These are phyloP conservation scores for Okamejei kenojei DNA, from an alignment of 2,797 vertebrate species.

Conservation along the genomic window DNA sequence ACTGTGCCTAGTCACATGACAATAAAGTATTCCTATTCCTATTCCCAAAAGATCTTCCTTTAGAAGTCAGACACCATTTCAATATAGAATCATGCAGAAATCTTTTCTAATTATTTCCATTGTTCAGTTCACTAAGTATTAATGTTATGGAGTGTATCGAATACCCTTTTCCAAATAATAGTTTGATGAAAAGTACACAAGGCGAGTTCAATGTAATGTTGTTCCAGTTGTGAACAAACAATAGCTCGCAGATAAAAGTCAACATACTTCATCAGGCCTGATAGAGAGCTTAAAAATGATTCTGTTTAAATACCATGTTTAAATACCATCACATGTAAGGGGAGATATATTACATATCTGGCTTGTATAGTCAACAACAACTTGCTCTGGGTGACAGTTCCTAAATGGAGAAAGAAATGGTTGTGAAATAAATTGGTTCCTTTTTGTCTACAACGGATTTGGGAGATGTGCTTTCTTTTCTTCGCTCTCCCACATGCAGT, in stretches of 20 bases:
- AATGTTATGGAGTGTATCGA: background rate
- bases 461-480: background rate
- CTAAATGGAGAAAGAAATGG: background rate
- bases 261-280: background rate
- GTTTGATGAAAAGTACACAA: background rate
- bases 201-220: background rate
- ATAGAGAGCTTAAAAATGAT: background rate
- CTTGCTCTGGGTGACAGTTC: background rate
- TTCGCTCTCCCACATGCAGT: background rate
- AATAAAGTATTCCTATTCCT: too few species aligned
- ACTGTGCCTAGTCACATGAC: too few species aligned
- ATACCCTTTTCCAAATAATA: conserved; percentile 10
- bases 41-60: background rate
- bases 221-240: background rate
- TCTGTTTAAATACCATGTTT: conserved; percentile 19
- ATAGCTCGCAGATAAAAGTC: background rate
- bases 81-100: background rate
- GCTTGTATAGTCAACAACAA: background rate
- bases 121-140: background rate
- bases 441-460: background rate
- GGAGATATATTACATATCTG: conserved; percentile 8
- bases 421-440: background rate
- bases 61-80: background rate
- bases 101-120: background rate
- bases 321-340: background rate